Conservation (phyloP, 1,140 invertebrate species). For the Leptoteleia sp. region DNA sequence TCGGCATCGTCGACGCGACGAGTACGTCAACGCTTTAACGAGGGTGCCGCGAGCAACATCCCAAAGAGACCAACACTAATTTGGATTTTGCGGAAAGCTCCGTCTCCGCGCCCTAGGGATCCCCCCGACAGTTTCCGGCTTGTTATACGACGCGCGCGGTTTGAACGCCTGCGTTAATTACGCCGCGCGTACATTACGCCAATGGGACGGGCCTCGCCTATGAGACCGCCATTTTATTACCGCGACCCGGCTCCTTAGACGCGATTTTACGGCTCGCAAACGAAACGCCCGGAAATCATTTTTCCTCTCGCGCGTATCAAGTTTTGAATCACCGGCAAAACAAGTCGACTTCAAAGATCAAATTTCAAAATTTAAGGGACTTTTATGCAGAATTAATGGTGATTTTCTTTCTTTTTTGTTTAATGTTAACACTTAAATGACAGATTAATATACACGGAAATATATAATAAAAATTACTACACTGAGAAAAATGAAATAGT, state of each 20-base stretch:
- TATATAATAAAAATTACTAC: too few relatives aligned
- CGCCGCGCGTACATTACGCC: conserved; percentile 69
- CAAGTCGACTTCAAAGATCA: too few relatives aligned
- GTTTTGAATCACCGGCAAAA: too few relatives aligned
- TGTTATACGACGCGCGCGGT: conserved; percentile 70
- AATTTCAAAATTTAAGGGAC: too few relatives aligned
- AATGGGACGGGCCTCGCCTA: conserved; percentile 62
- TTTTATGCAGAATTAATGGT: too few relatives aligned
- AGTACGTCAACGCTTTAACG: conserved; percentile 73
- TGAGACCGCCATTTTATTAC: conserved; percentile 59
- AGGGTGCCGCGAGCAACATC: conserved; percentile 59
- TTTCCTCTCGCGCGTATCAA: too few relatives aligned
- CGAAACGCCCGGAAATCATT: conserved; percentile 37
- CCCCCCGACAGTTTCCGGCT: conserved; percentile 66
- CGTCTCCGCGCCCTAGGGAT: conserved; percentile 54
- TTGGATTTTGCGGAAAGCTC: conserved; percentile 72
- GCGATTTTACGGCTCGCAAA: conserved; percentile 44
- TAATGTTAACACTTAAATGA: too few relatives aligned
- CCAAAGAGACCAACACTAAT: conserved; percentile 70
- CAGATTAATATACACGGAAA: too few relatives aligned
- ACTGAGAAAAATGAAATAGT: too few relatives aligned
- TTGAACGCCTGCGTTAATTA: conserved; percentile 78
- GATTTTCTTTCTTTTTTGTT: too few relatives aligned
- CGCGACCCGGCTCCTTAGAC: conserved; percentile 22
- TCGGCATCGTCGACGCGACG: conserved; percentile 42